Base-by-base conservation (phyloP, 2,888 invertebrate genomes). In the Dorcus hopei region DNA sequence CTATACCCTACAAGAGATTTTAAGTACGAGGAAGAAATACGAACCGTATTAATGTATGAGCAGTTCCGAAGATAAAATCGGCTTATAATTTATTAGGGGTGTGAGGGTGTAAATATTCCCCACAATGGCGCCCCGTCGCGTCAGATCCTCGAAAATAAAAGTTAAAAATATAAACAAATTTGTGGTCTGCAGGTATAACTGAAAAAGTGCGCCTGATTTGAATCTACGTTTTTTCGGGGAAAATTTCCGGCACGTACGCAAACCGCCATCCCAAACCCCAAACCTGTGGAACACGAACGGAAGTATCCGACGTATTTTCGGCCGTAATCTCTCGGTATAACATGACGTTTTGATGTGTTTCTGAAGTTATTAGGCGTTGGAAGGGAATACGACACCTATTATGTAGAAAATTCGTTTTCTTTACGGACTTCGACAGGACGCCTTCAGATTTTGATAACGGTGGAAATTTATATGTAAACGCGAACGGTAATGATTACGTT, bases 91-190 rank as follows among this genome's bases (percentile, higher is more conserved):
- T 76, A 76, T 76, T 67, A 70, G 69, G 69, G 72, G 72, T 70
- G 72, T 68, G 73, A 73, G 74, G 75, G 76, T 76, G 75, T 76
- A 76, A 76, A 76, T 76, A 75, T 75, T 74, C 71, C 68, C 64
- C 68, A 75, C 74, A 76, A 76, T 74, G 71, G 72, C 67, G 65
- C 66, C 76, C 75, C 71, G 75, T 74, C 69, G 74, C 63, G 70
- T 49, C 53, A 23, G 48, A 65, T 64, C 69, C 70, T 65, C 68
- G 66, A 68, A 69, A 72, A 74, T 74, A 75, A 75, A 75, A 73
- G 70, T 70, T 70, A 68, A 72, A 73, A 73, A 69, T 71, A 72
- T 71, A 71, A 73, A 76, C 75, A 75, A 75, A 76, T 76, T 75
- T 71, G 73, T 74, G 73, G 71, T 70, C 70, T 40, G 39, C 57